Evolutionary conservation across 2,888 invertebrate genomes (phyloP), one percentile per base, ranked within the genome.

Genomic region (Lepidonotus clava): DNA sequence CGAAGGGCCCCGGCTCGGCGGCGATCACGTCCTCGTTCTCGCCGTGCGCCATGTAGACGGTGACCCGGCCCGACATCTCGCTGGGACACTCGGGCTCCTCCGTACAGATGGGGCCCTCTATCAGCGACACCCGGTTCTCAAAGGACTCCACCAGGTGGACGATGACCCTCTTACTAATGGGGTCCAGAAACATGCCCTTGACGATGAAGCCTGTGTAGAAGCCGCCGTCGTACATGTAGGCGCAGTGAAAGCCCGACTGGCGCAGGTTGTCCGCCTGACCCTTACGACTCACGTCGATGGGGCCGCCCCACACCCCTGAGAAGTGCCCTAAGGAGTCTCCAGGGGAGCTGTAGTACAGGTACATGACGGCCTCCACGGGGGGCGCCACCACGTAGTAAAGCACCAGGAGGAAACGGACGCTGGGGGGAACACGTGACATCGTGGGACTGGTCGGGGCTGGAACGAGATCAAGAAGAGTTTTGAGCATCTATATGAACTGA

Each of bases 301-400:
- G 80, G 21, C 80, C 80, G 21, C 80, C 80, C 80, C 80, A 80
- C 28, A 80, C 80, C 32, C 80, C 80, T 11, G 80, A 80, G 80
- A 46, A 80, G 34, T 80, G 80, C 21, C 80, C 80, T 1, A 80
- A 28, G 24, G 80, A 80, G 51, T 80, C 80, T 32, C 80, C 80
- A 51, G 80, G 80, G 51, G 80, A 80, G 80, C 80, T 80, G 80
- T 80, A 80, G 80, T 80, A 80, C 1, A 80, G 51, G 46, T 80
- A 80, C 51, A 51, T 41, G 28, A 80, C 80, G 11, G 80, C 80
- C 1, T 34, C 24, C 28, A 80, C 51, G 21, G 80, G 80, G 1
- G 46, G 46, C 40, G 51, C 80, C 80, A 80, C 28, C 32, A 80
- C 4, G 80, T 40, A 36, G 21, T 41, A 51, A 11, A 80, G 51